phyloP scores from a whole-genome alignment of 2,888 invertebrate species.

The Meiosimyza decipiens region DNA sequence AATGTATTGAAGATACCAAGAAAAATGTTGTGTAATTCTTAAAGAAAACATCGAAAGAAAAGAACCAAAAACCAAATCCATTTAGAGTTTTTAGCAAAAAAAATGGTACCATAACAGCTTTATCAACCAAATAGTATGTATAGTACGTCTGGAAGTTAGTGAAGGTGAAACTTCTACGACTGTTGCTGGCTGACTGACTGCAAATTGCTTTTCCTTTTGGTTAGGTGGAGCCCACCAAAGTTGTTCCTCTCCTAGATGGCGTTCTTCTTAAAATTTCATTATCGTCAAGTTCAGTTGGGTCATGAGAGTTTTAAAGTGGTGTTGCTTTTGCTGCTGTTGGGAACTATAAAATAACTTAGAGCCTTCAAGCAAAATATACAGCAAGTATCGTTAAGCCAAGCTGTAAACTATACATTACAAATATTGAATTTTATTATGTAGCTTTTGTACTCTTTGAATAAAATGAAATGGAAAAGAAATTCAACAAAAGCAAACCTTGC shows the following conservation, averaged over 20 bases:
- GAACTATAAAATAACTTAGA: not conserved
- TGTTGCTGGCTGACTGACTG: slow-evolving; percentile 28
- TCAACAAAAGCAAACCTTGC: not conserved
- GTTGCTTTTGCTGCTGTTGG: not conserved
- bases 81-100: no score
- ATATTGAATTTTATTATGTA: no score
- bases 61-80: no score
- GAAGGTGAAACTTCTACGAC: slow-evolving; percentile 45
- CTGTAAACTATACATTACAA: no score
- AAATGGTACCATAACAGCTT: no score
- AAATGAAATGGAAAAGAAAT: not conserved
- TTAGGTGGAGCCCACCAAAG: slow-evolving; percentile 39
- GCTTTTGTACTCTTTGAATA: not conserved
- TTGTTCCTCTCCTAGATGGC: slow-evolving; percentile 28
- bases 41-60: no score
- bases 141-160: slow-evolving; percentile 34
- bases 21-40: no score
- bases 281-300: slow-evolving; percentile 40
- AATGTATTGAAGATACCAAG: no score
- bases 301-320: slow-evolving; percentile 33
- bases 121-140: no score
- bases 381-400: no score
- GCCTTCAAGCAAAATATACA: no score
- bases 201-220: slow-evolving; percentile 40
- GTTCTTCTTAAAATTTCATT: slow-evolving; percentile 36